Percentiles rank a stretch among this genome's conserved stretches.
These are phyloP conservation scores for Netelia inedita DNA, from an alignment of 2,888 invertebrate genomes.

Conservation along the genomic window DNA sequence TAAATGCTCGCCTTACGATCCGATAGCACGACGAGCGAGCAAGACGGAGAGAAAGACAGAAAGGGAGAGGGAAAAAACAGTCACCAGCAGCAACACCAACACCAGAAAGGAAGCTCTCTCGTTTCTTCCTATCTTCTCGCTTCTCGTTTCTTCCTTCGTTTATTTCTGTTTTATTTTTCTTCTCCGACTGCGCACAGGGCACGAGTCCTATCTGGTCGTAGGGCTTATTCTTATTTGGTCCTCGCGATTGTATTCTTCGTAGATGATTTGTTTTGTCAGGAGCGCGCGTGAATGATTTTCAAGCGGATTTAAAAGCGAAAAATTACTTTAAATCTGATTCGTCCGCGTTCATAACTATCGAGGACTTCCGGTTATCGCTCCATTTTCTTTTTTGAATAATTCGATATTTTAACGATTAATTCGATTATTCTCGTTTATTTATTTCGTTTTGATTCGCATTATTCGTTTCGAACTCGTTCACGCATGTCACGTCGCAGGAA, in stretches of 20 bases:
- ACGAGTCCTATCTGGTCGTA: conserved; percentile 11
- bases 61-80: conserved; percentile 31
- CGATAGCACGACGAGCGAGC: conserved; percentile 78
- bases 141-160: conserved; percentile 61
- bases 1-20: conserved; percentile 84
- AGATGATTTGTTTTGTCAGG: not conserved
- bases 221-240: conserved; percentile 9
- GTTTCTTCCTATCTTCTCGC: conserved; percentile 69
- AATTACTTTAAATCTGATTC: not conserved
- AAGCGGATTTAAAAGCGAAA: not conserved
- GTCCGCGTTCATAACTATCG: not conserved
- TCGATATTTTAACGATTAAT: not conserved
- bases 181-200: conserved; percentile 13
- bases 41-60: conserved; percentile 28
- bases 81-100: conserved; percentile 44
- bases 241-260: conserved; percentile 1
- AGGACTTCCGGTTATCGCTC: not conserved
- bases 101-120: conserved; percentile 74
- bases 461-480: not conserved
- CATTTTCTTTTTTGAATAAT: not conserved
- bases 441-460: not conserved
- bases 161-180: conserved; percentile 5
- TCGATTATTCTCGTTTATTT: too few relatives aligned
- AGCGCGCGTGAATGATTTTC: not conserved
- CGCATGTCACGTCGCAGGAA: not conserved